Evolutionary conservation across 2,888 invertebrate genomes (phyloP), one percentile per base, ranked within the genome.

Genomic region (Philhelius pedissequus): DNA sequence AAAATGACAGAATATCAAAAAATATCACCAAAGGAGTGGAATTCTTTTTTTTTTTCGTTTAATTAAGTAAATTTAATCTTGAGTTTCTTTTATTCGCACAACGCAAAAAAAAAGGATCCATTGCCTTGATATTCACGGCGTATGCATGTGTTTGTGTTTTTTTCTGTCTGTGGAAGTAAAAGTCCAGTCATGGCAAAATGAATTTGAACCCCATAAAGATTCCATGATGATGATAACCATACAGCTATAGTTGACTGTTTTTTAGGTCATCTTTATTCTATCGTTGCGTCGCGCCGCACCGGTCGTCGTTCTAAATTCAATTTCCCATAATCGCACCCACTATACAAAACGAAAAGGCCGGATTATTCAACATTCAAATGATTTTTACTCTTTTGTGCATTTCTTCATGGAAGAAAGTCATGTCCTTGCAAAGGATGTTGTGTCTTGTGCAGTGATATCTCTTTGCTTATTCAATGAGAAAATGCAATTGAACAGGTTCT

Each of bases 11-110:
- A 32, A 56, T 20, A 45, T 48, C n/a, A 62, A 22, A 27, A 32
- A 38, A 48, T 18, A 68, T 73, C 56, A 32, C 54, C 56, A 15
- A 79, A 79, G 83, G 83, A 83, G 83, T 78, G 83, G 83, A 83
- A 38, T 38, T 13, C 5, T 20, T 11, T 40, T 38, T 13, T 9
- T 20, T 11, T 40, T 38, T 15, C 52, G 68, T 79, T 83, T 79
- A 78, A 83, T 83, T 75, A 83, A 74, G 69, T 70, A 75, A 83
- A 83, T 79, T 75, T 52, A 50, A 62, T 64, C 69, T 56, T 58
- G 22, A 25, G 15, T 30, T 38, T 35, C 3, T 40, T 60, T 15
- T 32, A 56, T 56, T 56, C 20, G 4, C 35, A 56, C 32, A 56
- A 13, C 9, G 7, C 9, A 20, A 32, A 32, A 20, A 15, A 20